Evolutionary conservation across 2,797 vertebrate species (phyloP), one percentile per base, ranked within the genome.

Genomic region (Sciurus carolinensis): DNA sequence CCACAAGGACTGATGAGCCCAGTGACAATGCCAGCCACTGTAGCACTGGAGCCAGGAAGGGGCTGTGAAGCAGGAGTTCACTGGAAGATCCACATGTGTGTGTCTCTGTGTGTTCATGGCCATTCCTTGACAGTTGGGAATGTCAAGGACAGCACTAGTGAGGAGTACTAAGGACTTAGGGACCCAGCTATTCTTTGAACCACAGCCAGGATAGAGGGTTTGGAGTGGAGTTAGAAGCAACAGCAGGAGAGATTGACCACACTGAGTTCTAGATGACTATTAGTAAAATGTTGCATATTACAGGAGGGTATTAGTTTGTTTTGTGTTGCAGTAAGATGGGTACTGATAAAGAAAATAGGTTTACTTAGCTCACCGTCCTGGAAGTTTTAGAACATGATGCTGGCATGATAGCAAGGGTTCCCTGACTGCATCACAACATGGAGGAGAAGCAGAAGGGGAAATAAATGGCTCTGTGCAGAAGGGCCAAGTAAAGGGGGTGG

Each of bases 121-220:
- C 18, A 4, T 79, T 77, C 36, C 39, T 87, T 26, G 76, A 89
- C 44, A 4, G 57, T 24, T 80, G 66, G 85, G 92, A 75, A 83
- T 66, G 10, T 66, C 20, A 79, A 75, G 50, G 42, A 33, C 62
- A 13, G 54, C 26, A 73, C 42, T 42, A 62, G 33, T 57, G 39
- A 87, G 44, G 57, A 64, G 39, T 91, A 33, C 88, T 87, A 67
- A 87, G 47, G 42, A 93, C 10, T 54, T 83, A 79, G 88, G 59
- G 33, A 64, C 44, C 11, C 14, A 76, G 44, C 54, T 20, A 67
- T 52, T 3, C 54, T 64, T 44, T 69, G 66, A 84, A 44, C 17
- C 13, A 9, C 5, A 57, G 33, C 20, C 64, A 90, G 39, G 11
- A n/a, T 62, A 42, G 79, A 85, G 44, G 42, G 33, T 36, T 88